A percentile compares a stretch with the other conserved stretches of the same genome.
phyloP scores from a whole-genome alignment of 2,888 invertebrate species.

The Xanthia togata region DNA sequence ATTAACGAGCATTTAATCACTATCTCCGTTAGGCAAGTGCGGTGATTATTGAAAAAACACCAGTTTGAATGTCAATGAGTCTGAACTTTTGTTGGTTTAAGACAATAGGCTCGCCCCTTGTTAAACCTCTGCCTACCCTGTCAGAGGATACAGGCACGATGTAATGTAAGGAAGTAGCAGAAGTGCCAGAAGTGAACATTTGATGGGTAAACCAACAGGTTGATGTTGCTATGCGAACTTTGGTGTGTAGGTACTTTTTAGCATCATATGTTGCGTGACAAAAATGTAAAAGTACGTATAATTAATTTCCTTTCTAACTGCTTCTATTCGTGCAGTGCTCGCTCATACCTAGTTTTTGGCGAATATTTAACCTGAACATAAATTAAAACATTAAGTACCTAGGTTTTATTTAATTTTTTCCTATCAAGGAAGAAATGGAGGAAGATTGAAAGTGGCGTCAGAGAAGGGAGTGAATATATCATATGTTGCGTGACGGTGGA shows the following conservation, averaged over 20 bases:
- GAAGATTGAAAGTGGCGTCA: no score
- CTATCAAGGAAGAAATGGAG: not conserved
- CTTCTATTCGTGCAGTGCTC: not conserved
- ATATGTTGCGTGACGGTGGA: no score
- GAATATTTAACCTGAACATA: not conserved
- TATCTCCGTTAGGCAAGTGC: not conserved
- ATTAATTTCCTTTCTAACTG: conserved; percentile 34
- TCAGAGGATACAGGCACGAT: not conserved
- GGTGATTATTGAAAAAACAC: not conserved
- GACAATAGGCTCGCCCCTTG: not conserved
- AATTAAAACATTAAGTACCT: not conserved
- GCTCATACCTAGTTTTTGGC: not conserved
- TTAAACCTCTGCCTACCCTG: not conserved
- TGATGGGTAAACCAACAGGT: no score
- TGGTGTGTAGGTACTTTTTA: not conserved
- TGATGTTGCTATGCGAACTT: conserved; percentile 32
- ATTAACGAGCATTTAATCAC: not conserved
- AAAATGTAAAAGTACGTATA: conserved; percentile 38
- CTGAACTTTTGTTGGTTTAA: not conserved
- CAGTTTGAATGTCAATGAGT: not conserved
- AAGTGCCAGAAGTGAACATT: not conserved
- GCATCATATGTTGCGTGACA: conserved; percentile 38
- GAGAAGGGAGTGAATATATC: no score
- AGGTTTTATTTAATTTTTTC: not conserved
- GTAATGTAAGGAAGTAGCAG: not conserved